These are phyloP conservation scores for Drosophila hawaiiensis DNA, from an alignment of 2,888 invertebrate genomes.

Conservation along the genomic window DNA sequence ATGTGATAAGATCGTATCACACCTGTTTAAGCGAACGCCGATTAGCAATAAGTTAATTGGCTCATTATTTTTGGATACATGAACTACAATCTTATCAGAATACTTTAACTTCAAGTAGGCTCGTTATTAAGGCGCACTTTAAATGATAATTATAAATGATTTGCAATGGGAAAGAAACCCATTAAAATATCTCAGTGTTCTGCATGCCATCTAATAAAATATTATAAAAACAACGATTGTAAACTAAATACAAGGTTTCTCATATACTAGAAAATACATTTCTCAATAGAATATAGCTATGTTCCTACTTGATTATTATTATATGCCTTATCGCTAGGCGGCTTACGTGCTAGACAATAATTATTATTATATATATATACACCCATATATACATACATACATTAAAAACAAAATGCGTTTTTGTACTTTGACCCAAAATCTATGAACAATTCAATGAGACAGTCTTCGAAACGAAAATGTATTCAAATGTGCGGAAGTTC, in stretches of 20 bases:
- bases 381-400: background rate
- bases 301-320: background rate
- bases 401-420: background rate
- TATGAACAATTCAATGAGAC: background rate
- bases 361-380: background rate
- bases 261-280: background rate
- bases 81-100: constrained; percentile 32
- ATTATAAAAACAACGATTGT: background rate
- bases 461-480: background rate
- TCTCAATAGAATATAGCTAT: background rate
- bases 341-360: constrained; percentile 14
- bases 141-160: background rate
- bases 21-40: constrained; percentile 18
- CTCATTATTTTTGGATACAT: constrained; percentile 19
- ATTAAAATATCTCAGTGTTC: background rate
- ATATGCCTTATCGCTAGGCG: constrained; percentile 43
- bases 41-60: constrained; percentile 54
- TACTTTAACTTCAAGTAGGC: background rate
- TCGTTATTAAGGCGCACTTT: background rate
- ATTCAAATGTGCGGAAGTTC: background rate
- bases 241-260: background rate
- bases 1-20: background rate
- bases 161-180: background rate
- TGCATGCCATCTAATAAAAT: background rate
- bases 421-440: constrained; percentile 40